These are phyloP conservation scores for Piprites chloris DNA, from an alignment of 2,113 vertebrate species.

Conservation along the genomic window DNA sequence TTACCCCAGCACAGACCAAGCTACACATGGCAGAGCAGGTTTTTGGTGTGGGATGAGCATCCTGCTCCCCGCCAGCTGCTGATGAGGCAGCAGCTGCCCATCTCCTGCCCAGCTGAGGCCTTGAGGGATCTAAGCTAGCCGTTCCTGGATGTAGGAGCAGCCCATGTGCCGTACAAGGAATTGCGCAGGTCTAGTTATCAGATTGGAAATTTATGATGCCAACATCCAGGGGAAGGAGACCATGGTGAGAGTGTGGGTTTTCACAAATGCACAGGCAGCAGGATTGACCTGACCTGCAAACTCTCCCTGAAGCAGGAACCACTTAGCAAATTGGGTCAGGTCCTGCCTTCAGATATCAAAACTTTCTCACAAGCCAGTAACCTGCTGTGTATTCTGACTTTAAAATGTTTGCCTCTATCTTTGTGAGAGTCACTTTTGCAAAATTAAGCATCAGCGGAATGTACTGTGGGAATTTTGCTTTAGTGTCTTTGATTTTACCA, in stretches of 20 bases:
- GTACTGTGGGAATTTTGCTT: not conserved
- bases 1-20: not conserved
- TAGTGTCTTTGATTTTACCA: not conserved
- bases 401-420: not conserved
- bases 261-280: not conserved
- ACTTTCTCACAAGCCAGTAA: not conserved
- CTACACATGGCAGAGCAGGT: not conserved
- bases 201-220: not conserved
- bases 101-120: not conserved
- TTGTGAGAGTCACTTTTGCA: not conserved
- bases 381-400: not conserved
- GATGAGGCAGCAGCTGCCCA: not conserved
- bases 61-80: not conserved
- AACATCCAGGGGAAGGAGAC: not conserved
- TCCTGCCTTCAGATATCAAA: not conserved
- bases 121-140: rapidly evolving
- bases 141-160: not conserved
- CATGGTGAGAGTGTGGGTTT: rapidly evolving
- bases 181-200: not conserved
- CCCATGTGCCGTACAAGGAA: not conserved
- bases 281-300: not conserved
- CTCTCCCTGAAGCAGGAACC: not conserved
- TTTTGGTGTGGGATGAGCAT: not conserved
- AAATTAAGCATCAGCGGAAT: not conserved
- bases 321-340: not conserved